Percentiles rank a stretch among this genome's conserved stretches.
Conservation (phyloP, 1,140 invertebrate genomes). For the Archegozetes longisetosus region DNA sequence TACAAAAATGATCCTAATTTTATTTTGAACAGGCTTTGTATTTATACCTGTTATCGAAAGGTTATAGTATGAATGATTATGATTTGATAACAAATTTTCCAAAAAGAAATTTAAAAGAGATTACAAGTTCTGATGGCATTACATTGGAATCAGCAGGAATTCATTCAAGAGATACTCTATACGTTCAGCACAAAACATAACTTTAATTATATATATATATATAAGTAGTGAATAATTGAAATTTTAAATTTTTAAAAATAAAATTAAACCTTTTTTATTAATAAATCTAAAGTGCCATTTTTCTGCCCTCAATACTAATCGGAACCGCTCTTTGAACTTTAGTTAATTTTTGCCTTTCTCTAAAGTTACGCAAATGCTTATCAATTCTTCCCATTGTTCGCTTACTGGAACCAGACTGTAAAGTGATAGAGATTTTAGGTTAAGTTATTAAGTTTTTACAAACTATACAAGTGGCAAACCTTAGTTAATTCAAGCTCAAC, state of each 20-base stretch:
- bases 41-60: slow-evolving; percentile 28
- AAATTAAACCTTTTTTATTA: neutral
- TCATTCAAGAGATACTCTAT: slow-evolving; percentile 33
- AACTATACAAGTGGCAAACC: slow-evolving; percentile 17
- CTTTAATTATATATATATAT: neutral
- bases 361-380: slow-evolving; percentile 73
- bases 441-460: too few relatives aligned
- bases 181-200: slow-evolving; percentile 28
- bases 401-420: slow-evolving; percentile 42
- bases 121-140: slow-evolving; percentile 23
- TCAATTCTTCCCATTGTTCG: slow-evolving; percentile 72
- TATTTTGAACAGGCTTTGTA: slow-evolving; percentile 29
- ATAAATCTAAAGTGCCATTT: slow-evolving; percentile 59
- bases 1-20: slow-evolving; percentile 3
- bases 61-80: slow-evolving; percentile 30
- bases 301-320: slow-evolving; percentile 88
- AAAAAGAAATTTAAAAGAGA: slow-evolving; percentile 28
- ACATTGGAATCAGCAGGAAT: slow-evolving; percentile 32
- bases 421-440: too few relatives aligned
- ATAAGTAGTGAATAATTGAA: neutral
- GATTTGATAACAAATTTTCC: slow-evolving; percentile 37
- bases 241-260: neutral
- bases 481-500: slow-evolving; percentile 64
- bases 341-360: slow-evolving; percentile 63
- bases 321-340: slow-evolving; percentile 62